These are phyloP conservation scores for Aphaenogaster rudis DNA, from an alignment of 1,140 invertebrate genomes.

Conservation along the genomic window DNA sequence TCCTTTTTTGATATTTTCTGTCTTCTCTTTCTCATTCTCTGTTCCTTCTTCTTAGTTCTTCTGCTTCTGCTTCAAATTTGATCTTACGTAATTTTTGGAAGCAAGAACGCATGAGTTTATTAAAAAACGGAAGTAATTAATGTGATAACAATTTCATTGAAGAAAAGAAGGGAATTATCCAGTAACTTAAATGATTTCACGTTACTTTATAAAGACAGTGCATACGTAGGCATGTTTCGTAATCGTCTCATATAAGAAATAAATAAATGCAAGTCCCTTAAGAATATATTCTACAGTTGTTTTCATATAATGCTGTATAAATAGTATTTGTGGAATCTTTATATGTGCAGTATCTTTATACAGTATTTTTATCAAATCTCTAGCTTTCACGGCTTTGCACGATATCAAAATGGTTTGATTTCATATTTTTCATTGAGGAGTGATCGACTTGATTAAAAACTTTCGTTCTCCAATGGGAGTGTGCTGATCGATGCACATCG, in stretches of 20 bases:
- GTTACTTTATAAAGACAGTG: too few relatives aligned
- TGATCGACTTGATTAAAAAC: conserved; percentile 18
- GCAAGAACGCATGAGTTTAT: too few relatives aligned
- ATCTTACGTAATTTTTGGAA: too few relatives aligned
- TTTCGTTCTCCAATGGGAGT: conserved; percentile 31
- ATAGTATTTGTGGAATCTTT: too few relatives aligned
- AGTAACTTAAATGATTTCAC: too few relatives aligned
- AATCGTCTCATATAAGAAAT: neutral
- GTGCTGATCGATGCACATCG: conserved; percentile 52
- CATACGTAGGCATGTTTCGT: too few relatives aligned
- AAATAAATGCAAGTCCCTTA: neutral
- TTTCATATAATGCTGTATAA: neutral
- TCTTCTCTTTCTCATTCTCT: conserved; percentile 31
- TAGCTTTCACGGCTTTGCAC: neutral
- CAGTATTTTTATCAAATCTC: conserved; percentile 9
- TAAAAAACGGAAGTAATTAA: too few relatives aligned
- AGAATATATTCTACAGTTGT: neutral
- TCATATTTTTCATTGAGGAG: neutral
- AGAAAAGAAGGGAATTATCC: too few relatives aligned
- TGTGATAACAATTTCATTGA: too few relatives aligned
- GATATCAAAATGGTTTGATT: conserved; percentile 9
- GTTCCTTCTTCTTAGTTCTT: conserved; percentile 35
- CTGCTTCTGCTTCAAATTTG: neutral
- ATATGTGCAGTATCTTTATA: neutral
- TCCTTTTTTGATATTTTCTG: conserved; percentile 11